Conservation (phyloP, 2,888 invertebrate genomes). For the Scaptomyza tumidula region DNA sequence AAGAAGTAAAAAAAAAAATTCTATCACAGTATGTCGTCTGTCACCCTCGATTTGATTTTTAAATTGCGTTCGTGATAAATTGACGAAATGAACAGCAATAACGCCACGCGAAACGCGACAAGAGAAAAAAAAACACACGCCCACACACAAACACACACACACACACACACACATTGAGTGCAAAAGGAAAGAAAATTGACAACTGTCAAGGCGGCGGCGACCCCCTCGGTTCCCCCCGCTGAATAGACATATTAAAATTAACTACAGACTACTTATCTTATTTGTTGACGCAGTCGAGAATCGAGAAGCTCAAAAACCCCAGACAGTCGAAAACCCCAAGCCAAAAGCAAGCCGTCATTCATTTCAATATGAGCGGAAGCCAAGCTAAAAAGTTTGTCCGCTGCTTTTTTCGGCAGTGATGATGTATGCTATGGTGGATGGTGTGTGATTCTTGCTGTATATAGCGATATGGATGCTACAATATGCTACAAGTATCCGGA, state of each 20-base stretch:
- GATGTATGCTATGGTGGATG: conserved; percentile 40
- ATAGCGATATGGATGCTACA: conserved; percentile 42
- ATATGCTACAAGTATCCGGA: conserved; percentile 55
- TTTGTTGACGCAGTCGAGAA: conserved; percentile 65
- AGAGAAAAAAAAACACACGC: conserved; percentile 2
- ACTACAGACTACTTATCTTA: conserved; percentile 81
- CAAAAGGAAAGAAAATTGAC: conserved; percentile 68
- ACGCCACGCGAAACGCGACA: conserved; percentile 44
- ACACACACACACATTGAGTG: conserved; percentile 6
- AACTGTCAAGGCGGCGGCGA: conserved; percentile 66
- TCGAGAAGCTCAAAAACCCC: not conserved
- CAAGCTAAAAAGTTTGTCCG: conserved; percentile 52
- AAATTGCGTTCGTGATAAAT: conserved; percentile 82
- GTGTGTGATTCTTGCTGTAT: conserved; percentile 9
- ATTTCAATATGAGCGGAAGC: conserved; percentile 55
- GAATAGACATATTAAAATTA: conserved; percentile 80
- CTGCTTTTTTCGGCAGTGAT: conserved; percentile 36
- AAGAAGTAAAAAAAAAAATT: conserved; percentile 46
- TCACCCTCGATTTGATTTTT: conserved; percentile 83
- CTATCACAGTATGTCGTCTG: conserved; percentile 79
- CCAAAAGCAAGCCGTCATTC: conserved; percentile 11
- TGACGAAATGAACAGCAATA: conserved; percentile 81
- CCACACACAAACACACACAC: not conserved
- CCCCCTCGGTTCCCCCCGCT: conserved; percentile 34
- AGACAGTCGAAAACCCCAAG: conserved; percentile 22